Base-by-base conservation (phyloP, 2,113 vertebrate species). In the Neomonachus schauinslandi region DNA sequence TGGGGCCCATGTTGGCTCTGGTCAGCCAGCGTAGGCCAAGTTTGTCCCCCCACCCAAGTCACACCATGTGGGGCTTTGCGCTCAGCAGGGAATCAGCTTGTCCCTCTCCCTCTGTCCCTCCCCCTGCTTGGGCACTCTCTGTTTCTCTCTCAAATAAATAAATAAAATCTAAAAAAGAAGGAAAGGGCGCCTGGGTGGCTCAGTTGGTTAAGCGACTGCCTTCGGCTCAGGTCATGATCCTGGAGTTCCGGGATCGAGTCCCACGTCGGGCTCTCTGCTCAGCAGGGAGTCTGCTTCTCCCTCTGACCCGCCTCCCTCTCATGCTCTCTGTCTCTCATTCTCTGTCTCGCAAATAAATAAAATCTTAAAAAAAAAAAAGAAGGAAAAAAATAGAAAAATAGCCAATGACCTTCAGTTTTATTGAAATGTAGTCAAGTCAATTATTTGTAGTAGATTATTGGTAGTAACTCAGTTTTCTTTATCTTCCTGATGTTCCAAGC, bases 381-480 rank as follows among this genome's bases (percentile, higher is more conserved):
- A 65, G 14, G 15, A 65, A 33, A 65, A 31, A 7, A 33, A 28
- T 15, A 91, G 28, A 87, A 89, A 84, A 90, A 89, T 46, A 71
- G 31, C 59, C 36, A n/a, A 8, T 95, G 87, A 96, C 63, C 94
- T 97, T 96, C 61, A 76, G 57, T 74, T 95, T 63, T 42, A 69
- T 63, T 82, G 55, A 84, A 93, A 94, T 67, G 26, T 69, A 51
- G 18, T 89, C 71, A 95, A 69, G 57, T 91, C 92, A 94, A 77
- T 95, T 91, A 93, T 94, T 96, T 89, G 21, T 51, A 82, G 13
- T 89, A n/a, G 26, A 55, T 91, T 95, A 65, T 72, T 94, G 88
- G 26, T 39, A 96, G 33, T 94, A 82, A 65, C 33, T 65, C 63
- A 51, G 5, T 91, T 94, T 97, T 74, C 67, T 85, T 67, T 91